phyloP scores from a whole-genome alignment of 2,888 invertebrate species.

The Ametastegia equiseti region DNA sequence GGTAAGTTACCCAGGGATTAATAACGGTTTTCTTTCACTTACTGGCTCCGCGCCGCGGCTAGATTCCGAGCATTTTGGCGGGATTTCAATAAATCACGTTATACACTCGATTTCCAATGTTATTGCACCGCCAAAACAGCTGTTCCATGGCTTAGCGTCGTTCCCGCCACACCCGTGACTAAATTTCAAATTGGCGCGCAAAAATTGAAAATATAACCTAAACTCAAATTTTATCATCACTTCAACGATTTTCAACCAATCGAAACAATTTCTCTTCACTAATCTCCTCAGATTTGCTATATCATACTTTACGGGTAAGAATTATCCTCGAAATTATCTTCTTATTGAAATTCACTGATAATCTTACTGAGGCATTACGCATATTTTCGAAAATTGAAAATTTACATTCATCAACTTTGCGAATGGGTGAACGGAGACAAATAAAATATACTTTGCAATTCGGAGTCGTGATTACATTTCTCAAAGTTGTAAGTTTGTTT shows the following conservation, averaged over 20 bases:
- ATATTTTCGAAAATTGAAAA: neutral
- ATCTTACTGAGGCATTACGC: neutral
- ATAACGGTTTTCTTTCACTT: conserved; percentile 73
- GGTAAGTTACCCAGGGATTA: conserved; percentile 82
- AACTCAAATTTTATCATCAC: conserved; percentile 49
- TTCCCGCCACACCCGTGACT: conserved; percentile 68
- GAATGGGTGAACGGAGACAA: neutral
- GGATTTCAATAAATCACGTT: conserved; percentile 51
- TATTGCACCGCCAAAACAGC: neutral
- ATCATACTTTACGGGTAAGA: neutral
- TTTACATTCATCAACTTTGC: neutral
- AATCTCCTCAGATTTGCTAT: neutral
- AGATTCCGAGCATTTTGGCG: conserved; percentile 62
- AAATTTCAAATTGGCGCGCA: conserved; percentile 73
- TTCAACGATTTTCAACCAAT: neutral
- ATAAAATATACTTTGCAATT: too few species aligned
- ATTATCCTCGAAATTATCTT: neutral
- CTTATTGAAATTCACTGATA: neutral
- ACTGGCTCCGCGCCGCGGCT: conserved; percentile 61
- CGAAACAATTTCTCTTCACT: neutral
- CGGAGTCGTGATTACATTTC: too few species aligned
- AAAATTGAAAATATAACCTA: conserved; percentile 69
- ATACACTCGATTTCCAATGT: neutral
- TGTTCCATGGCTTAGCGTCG: conserved; percentile 53
- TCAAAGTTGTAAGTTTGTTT: too few species aligned